These are phyloP conservation scores for Chelonus formosanus DNA, from an alignment of 2,888 invertebrate species.

Conservation along the genomic window DNA sequence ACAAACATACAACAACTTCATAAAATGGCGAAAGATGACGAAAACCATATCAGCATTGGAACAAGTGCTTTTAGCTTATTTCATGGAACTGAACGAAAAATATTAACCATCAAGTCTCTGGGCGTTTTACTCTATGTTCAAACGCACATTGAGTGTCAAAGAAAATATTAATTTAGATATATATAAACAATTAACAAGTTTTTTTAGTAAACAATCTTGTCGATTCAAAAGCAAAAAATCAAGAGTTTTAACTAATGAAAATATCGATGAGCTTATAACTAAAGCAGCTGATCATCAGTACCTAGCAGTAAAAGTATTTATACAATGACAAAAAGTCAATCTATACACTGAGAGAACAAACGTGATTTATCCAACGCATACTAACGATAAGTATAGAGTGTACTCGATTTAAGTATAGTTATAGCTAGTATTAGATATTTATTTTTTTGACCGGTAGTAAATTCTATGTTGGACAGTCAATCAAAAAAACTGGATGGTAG, in stretches of 20 bases:
- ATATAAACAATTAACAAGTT: conserved; percentile 16
- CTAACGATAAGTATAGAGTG: too few species aligned
- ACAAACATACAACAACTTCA: too few species aligned
- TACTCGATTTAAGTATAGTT: too few species aligned
- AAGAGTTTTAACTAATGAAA: conserved; percentile 22
- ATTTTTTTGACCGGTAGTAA: too few species aligned
- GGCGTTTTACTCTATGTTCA: conserved; percentile 34
- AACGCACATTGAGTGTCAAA: conserved; percentile 22
- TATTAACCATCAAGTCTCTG: conserved; percentile 32
- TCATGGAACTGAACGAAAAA: conserved; percentile 26
- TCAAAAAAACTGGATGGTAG: too few species aligned
- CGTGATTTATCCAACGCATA: too few species aligned
- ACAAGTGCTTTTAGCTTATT: conserved; percentile 29
- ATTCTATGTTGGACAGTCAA: too few species aligned
- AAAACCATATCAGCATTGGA: conserved; percentile 8
- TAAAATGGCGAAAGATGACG: too few species aligned
- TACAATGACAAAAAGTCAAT: too few species aligned
- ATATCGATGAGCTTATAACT: conserved; percentile 31
- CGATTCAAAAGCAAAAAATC: conserved; percentile 28
- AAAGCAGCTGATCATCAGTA: conserved; percentile 32
- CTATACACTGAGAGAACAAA: too few species aligned
- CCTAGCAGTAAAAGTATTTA: conserved; percentile 14
- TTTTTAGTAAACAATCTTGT: conserved; percentile 20
- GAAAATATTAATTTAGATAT: conserved; percentile 27
- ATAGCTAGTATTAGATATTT: too few species aligned